Evolutionary conservation across 1,140 invertebrate genomes (phyloP), one percentile per base, ranked within the genome.

Genomic region (Antheraea pernyi): DNA sequence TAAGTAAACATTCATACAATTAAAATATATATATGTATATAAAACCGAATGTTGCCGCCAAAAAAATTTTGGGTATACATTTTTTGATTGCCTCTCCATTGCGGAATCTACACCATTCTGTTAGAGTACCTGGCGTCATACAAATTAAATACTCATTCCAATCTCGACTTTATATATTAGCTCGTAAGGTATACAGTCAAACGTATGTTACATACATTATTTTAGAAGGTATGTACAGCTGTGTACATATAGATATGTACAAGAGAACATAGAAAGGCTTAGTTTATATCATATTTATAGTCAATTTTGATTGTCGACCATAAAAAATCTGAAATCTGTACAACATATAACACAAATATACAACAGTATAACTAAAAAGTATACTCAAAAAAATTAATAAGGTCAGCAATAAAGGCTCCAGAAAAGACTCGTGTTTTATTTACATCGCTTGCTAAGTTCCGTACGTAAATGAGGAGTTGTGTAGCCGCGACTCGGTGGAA

Each of bases 341-440:
- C 46, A 53, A 1, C 6, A 16, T 16, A 11, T 13, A 53, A 2
- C 16, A 6, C 11, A 13, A n/a, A n/a, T 53, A 16, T 53, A 0
- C 0, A 6, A 16, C 46, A 53, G 6, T 53, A 53, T 53, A 53
- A 53, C 16, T 16, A 53, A 59, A 46, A 69, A 58, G 48, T 42
- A 37, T 63, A 65, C 37, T n/a, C 36, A 19, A 70, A 81, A 70
- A 81, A 84, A 76, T 59, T 70, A 83, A 82, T 73, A 82, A 85
- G 82, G 82, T 89, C 84, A 85, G 81, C 74, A 89, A 81, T 88
- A 86, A 85, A 90, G 83, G 82, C 84, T 80, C 75, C 80, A 70
- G 19, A 81, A 77, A 83, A 74, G 74, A 82, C 77, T 78, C 72
- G 76, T 7, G 82, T 88, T 89, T 91, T 90, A 91, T 91, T 91